Percentiles rank a stretch among this genome's conserved stretches.
Conservation (phyloP, 1,140 invertebrate genomes). For the Contarinia nasturtii region DNA sequence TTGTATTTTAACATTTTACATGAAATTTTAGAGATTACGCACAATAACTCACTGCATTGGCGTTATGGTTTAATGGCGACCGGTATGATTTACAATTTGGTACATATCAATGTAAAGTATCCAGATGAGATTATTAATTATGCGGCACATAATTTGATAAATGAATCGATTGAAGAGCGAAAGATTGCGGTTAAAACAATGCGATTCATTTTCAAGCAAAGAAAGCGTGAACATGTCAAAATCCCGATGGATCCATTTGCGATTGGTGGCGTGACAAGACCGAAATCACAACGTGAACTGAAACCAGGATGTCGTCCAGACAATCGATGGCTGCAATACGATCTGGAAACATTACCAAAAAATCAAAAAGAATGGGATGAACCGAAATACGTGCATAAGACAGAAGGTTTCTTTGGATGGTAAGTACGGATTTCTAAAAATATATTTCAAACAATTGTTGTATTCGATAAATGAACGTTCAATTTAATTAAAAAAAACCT, state of each 20-base stretch:
- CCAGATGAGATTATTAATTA: slow-evolving; percentile 41
- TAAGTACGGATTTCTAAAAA: no score
- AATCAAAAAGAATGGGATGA: slow-evolving; percentile 56
- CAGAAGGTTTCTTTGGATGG: slow-evolving; percentile 67
- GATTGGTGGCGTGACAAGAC: slow-evolving; percentile 13
- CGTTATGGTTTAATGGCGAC: slow-evolving; percentile 54
- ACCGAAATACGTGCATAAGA: slow-evolving; percentile 43
- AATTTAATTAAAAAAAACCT: neutral
- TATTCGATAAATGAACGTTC: no score
- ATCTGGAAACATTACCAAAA: slow-evolving; percentile 33
- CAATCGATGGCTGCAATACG: slow-evolving; percentile 57
- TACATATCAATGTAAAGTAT: slow-evolving; percentile 48
- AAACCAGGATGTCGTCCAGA: slow-evolving; percentile 35
- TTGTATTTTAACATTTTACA: slow-evolving; percentile 40
- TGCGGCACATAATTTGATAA: slow-evolving; percentile 43
- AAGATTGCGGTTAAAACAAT: slow-evolving; percentile 44
- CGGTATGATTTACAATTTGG: slow-evolving; percentile 45
- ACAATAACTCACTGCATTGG: slow-evolving; percentile 46
- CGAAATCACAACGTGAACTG: slow-evolving; percentile 8
- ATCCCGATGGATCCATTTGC: slow-evolving; percentile 30
- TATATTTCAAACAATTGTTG: slow-evolving; percentile 20
- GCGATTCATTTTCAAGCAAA: slow-evolving; percentile 52
- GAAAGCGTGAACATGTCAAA: slow-evolving; percentile 49
- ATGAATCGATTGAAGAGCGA: slow-evolving; percentile 57
- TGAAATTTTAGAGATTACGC: slow-evolving; percentile 29